Base-by-base conservation (phyloP, 2,888 invertebrate genomes). In the Machimus rusticus region DNA sequence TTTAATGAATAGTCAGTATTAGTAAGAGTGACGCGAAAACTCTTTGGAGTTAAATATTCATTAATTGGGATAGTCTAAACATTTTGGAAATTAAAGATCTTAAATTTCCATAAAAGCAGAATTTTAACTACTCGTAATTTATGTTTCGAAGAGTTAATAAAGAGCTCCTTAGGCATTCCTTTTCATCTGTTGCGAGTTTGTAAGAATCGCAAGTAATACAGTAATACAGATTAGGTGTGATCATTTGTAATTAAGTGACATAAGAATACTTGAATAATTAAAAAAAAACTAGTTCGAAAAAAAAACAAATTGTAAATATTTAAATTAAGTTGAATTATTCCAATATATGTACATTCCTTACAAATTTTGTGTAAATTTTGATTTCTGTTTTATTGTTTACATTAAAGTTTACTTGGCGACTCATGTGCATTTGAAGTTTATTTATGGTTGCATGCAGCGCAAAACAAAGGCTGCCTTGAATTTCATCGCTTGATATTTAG, bases 1-100 rank as follows among this genome's bases (percentile, higher is more conserved):
- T 76, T 76, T 39, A 34, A 19, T 14, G 31, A 51, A 76, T 37
- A 28, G 76, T 43, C 86, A 76, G 86, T 86, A 86, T 85, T 85
- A 86, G n/a, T 23, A 31, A 39, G 31, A 51, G 16, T 57, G 55
- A 57, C 57, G 28, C 19, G 3, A 19, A 28, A 66, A 23, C 28
- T 23, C 9, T 12, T 8, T 51, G 51, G 51, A 51, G n/a, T 2
- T n/a, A 51, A 1, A n/a, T 51, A 19, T n/a, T 16, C 51, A 51
- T 51, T 16, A 51, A 51, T 51, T 51, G 14, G 43, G 16, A 46
- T 4, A 46, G 43, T 16, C 14, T 46, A 14, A 46, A 46, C 43
- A 46, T 46, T 3, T 46, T 14, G 12, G 12, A 46, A 46, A 16
- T 14, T 14, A 14, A 46, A 16, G 14, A 46, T 46, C 16, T 46